Percentiles rank a stretch among this genome's conserved stretches.
These are phyloP conservation scores for Aphidius colemani DNA, from an alignment of 2,888 invertebrate species.

Conservation along the genomic window DNA sequence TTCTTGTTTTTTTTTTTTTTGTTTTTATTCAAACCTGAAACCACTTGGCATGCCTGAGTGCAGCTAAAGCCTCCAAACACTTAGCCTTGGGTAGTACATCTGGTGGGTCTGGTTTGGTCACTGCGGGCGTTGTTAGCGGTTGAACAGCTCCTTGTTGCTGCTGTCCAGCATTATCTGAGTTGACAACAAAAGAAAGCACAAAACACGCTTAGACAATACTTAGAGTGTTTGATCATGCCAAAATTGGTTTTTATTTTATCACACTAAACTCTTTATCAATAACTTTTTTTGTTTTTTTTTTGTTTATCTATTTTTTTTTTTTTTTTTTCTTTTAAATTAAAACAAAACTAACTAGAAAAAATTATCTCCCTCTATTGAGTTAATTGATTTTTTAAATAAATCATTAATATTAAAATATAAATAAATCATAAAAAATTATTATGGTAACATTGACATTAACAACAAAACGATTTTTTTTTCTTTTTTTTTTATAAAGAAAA, in stretches of 20 bases:
- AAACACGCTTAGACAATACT: conserved; percentile 60
- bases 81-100: conserved; percentile 98
- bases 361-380: no score
- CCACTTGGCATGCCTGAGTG: conserved; percentile 99
- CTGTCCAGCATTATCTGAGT: conserved; percentile 61
- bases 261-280: not conserved
- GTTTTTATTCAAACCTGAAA: conserved; percentile 86
- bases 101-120: conserved; percentile 73
- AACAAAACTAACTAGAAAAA: not conserved
- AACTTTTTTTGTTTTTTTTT: conserved; percentile 16
- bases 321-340: conserved; percentile 20
- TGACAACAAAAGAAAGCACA: conserved; percentile 61
- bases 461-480: not conserved
- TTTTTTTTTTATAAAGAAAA: no score
- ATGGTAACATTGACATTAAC: no score
- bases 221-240: conserved; percentile 62
- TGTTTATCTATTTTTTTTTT: conserved; percentile 27
- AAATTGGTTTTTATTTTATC: conserved; percentile 34
- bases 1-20: conserved; percentile 46
- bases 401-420: no score
- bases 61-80: conserved; percentile 99
- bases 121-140: conserved; percentile 71
- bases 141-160: conserved; percentile 60
- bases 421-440: no score
- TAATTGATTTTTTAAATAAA: no score